These are phyloP conservation scores for Sylvia borin DNA, from an alignment of 2,797 vertebrate genomes.

Conservation along the genomic window DNA sequence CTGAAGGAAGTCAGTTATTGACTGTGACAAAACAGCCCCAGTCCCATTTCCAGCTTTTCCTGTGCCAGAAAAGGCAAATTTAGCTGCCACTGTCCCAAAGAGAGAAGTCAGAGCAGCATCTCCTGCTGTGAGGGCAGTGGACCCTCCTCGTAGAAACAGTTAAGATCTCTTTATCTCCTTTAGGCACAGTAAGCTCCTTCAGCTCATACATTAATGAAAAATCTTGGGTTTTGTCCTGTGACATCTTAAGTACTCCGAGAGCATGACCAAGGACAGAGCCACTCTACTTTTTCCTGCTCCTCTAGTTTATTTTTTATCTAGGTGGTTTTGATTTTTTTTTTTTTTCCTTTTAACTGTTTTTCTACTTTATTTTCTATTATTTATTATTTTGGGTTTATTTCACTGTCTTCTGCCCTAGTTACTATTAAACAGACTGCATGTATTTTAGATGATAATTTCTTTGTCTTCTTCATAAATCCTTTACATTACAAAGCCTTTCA, in stretches of 20 bases:
- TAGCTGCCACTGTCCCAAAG: not conserved
- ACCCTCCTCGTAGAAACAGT: not conserved
- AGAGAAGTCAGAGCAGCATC: not conserved
- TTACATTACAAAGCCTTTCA: not conserved
- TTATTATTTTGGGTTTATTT: not conserved
- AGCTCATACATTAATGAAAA: not conserved
- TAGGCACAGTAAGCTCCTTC: not conserved
- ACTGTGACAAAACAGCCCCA: constrained; percentile 11
- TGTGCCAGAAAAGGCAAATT: not conserved
- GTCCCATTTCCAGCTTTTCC: constrained; percentile 27
- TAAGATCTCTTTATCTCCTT: not conserved
- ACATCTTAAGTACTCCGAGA: not conserved
- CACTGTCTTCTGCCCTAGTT: not conserved
- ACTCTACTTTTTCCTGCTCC: not conserved
- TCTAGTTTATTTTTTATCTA: not conserved
- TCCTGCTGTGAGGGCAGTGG: not conserved
- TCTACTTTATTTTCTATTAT: not conserved
- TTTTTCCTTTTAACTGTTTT: not conserved
- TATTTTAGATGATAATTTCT: not conserved
- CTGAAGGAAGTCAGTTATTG: not conserved
- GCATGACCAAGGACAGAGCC: not conserved
- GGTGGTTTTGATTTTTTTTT: not conserved
- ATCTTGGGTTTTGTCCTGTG: not conserved
- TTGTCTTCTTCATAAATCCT: not conserved
- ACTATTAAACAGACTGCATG: not conserved